Evolutionary conservation across 2,113 vertebrate species (phyloP).

Genomic region (Esox niger): DNA sequence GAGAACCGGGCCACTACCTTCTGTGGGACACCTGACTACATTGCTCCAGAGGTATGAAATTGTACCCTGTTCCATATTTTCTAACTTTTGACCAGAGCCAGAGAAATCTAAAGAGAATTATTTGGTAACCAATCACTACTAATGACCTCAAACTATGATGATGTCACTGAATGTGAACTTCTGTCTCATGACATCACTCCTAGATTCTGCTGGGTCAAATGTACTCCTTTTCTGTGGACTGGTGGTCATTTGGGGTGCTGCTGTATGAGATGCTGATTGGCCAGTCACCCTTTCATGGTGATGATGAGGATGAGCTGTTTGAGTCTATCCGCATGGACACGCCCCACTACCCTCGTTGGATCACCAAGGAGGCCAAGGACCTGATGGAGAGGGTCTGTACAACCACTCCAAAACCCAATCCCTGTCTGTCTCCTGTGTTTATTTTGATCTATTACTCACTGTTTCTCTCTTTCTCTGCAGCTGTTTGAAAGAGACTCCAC

Average conservation of each 20-base stretch:
- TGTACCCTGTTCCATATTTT: no score
- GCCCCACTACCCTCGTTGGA: constrained; percentile 96
- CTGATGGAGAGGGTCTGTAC: constrained; percentile 86
- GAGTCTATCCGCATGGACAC: constrained; percentile 95
- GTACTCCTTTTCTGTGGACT: constrained; percentile 96
- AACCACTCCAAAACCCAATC: no score
- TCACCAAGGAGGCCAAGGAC: constrained; percentile 92
- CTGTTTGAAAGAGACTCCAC: constrained; percentile 90
- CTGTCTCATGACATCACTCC: neutral
- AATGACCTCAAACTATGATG: neutral
- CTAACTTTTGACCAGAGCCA: neutral
- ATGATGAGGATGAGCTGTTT: constrained; percentile 95
- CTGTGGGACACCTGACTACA: constrained; percentile 97
- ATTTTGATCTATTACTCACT: neutral
- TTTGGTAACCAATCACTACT: neutral
- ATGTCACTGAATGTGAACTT: neutral
- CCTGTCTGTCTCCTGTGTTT: neutral
- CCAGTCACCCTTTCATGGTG: constrained; percentile 96
- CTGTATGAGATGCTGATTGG: constrained; percentile 97
- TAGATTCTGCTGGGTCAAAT: constrained; percentile 92
- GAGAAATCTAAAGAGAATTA: constrained; percentile 6
- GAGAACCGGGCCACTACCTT: constrained; percentile 93
- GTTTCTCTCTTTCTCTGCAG: constrained; percentile 62
- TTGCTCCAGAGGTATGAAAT: constrained; percentile 79
- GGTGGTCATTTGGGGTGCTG: constrained; percentile 98